Conservation (phyloP, 2,113 vertebrate species). For the Callionymus lyra region DNA sequence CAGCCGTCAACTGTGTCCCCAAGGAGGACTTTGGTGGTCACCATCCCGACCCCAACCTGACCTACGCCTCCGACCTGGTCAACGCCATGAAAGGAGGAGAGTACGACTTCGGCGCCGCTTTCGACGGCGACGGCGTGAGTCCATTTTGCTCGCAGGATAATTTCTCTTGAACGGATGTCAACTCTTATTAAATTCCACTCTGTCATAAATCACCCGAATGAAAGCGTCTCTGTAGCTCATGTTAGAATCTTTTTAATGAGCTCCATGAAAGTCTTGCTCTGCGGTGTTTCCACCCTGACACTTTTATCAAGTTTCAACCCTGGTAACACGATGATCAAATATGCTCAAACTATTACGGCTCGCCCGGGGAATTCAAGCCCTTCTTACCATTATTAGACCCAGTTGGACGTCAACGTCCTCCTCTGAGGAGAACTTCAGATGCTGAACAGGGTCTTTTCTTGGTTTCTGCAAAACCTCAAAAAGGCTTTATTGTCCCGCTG, state of each 20-base stretch:
- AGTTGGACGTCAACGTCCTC: not conserved
- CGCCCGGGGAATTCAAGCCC: too few species aligned
- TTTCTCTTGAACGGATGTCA: conserved; percentile 9
- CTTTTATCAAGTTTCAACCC: conserved; percentile 1
- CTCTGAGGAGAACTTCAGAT: not conserved
- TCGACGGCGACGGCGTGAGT: conserved; percentile 94
- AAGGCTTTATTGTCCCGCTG: not conserved
- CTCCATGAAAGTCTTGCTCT: conserved; percentile 8
- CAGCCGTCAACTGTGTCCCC: conserved; percentile 85
- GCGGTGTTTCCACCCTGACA: not conserved
- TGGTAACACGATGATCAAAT: too few species aligned
- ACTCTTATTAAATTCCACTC: conserved; percentile 1
- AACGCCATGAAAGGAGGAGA: conserved; percentile 91
- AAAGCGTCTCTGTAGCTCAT: too few species aligned
- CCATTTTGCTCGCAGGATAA: not conserved
- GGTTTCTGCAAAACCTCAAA: not conserved
- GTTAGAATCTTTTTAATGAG: not conserved
- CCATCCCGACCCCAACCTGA: conserved; percentile 96
- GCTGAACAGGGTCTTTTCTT: not conserved
- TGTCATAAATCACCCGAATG: too few species aligned
- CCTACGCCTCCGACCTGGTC: conserved; percentile 91
- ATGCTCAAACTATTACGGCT: too few species aligned
- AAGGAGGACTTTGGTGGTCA: conserved; percentile 95
- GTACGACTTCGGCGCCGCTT: conserved; percentile 93
- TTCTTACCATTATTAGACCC: not conserved